Base-by-base conservation (phyloP, 2,888 invertebrate species). In the Brachylomia viminalis region DNA sequence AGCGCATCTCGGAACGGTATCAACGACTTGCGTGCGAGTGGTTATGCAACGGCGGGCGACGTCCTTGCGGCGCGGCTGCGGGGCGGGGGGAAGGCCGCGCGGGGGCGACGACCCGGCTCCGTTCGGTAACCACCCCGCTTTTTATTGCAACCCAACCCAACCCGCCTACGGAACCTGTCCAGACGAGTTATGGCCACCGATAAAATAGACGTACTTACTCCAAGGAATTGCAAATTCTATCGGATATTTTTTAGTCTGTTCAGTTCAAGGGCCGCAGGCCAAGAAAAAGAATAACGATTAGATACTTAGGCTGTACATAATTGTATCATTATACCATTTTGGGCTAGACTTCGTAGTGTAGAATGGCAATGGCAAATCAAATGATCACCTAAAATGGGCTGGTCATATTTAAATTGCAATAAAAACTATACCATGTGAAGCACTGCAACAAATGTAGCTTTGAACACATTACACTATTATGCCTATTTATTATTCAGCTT, bases 41-140 rank as follows among this genome's bases (percentile, higher is more conserved):
- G 94, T 96, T 96, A 96, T 95, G 96, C 95, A 96, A 96, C 92
- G 87, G 88, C 92, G 92, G 91, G 93, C 93, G 94, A 92, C 95
- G 96, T 95, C 96, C 96, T 96, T 96, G 94, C 91, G 85, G 90
- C 84, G 88, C 87, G 89, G 87, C 84, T 86, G 88, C 84, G 88
- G 89, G 90, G 90, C 90, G 90, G 90, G 89, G 92, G 90, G 95
- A 95, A 95, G 96, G 95, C 95, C 95, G 95, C 89, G 82, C 83
- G 90, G 91, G 95, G 93, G 89, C 95, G 92, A 89, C 93, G 95
- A 95, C 95, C 95, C 88, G 79, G 68, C 88, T 82, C 80, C 88
- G 88, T 89, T 88, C 90, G 88, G 88, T 88, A 91, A 91, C 92
- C 89, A 92, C 92, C 92, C 92, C 90, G 90, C 89, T 93, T 93